Conservation (phyloP, 2,797 vertebrate genomes). For the Allobates femoralis region DNA sequence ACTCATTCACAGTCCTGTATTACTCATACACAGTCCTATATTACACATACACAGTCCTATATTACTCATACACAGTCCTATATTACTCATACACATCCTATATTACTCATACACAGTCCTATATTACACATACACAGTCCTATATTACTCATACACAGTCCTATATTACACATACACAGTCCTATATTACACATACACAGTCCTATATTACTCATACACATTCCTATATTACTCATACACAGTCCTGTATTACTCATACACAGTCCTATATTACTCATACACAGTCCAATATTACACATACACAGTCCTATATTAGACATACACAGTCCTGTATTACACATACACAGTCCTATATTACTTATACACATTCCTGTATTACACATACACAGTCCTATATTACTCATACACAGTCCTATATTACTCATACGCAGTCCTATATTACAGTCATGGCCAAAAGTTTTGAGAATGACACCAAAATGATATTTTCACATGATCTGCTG, state of each 20-base stretch:
- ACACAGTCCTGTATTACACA: too few relatives aligned
- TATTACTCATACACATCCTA: too few relatives aligned
- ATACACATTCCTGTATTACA: too few relatives aligned
- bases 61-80: not conserved
- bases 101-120: not conserved
- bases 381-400: not conserved
- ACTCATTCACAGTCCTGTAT: too few relatives aligned
- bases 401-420: not conserved
- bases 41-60: not conserved
- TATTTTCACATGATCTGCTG: too few relatives aligned
- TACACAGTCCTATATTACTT: not conserved
- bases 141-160: not conserved
- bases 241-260: not conserved
- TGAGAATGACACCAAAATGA: too few relatives aligned
- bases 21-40: not conserved
- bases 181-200: not conserved
- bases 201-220: not conserved
- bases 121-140: not conserved
- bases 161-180: not conserved
- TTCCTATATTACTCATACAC: not conserved
- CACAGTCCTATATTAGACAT: not conserved
- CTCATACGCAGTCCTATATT: not conserved
- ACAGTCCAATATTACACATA: too few relatives aligned
- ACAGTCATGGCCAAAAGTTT: too few relatives aligned
- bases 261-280: too few relatives aligned